Base-by-base conservation (phyloP, 2,797 vertebrate genomes). In the Oceanodroma leucorhoa region DNA sequence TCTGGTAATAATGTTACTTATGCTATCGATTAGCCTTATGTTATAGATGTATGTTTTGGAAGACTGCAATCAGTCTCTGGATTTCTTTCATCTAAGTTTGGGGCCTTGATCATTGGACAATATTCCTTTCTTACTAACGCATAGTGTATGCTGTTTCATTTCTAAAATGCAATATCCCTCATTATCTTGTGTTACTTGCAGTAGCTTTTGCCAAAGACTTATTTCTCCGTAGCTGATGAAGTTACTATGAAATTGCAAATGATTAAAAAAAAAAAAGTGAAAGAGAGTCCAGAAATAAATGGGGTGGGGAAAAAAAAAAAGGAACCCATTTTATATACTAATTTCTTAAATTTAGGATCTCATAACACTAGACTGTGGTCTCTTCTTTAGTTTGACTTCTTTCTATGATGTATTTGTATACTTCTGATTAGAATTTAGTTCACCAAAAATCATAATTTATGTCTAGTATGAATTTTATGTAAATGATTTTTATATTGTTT, bases 261-360 rank as follows among this genome's bases (percentile, higher is more conserved):
- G 13, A 26, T 40, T 58, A 24, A 69, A n/a, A 83, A 36, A 23
- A 40, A 23, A 45, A 18, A 40, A 21, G 3, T 9, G 20, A 29
- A 51, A 69, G 11, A 4, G 7, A 40, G 4, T 26, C 19, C 40
- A 32, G 17, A 64, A 82, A 79, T 55, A 87, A 91, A 46, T 11
- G 6, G 2, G 4, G 5, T 29, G 10, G 9, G 32, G 12, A 24
- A 58, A 66, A n/a, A 16, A 51, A 2, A 0, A 4, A n/a, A n/a
- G 14, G 8, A 76, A 54, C 5, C 0, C 5, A 30, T 67, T 57
- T 32, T 50, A 7, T 57, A 14, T 46, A 34, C 46, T 65, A 14
- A 32, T 1, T 83, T 88, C 34, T 80, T 83, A 79, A 76, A 80
- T 80, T 83, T 53, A 65, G 26, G 10, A 20, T 61, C 3, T 29